Base-by-base conservation (phyloP, 2,797 vertebrate genomes). In the Tolypeutes matacus region DNA sequence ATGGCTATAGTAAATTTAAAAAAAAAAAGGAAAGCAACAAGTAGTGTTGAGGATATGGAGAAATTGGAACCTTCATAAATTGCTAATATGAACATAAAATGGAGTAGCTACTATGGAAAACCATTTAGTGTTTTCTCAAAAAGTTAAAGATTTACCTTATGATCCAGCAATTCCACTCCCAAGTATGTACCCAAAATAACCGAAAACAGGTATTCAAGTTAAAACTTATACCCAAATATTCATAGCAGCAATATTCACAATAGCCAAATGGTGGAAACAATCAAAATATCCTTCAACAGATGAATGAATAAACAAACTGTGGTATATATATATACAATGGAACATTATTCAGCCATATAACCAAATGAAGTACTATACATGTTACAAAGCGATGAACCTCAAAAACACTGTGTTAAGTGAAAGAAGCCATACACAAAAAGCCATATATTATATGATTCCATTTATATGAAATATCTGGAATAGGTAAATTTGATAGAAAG, bases 371-470 rank as follows among this genome's bases (percentile, higher is more conserved):
- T 56, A 85, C 3, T 76, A 29, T 70, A 56, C 5, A 77, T 8
- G 76, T 23, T 56, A 75, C 21, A 65, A 56, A 46, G 23, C 36
- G n/a, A 46, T 77, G 67, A 62, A 83, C 23, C 69, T 75, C 64
- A 84, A 84, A 91, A 84, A 42, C 27, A 39, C 5, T 75, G 75
- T 21, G 25, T 36, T 75, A 53, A 53, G 21, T 46, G 36, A 92
- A 92, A 82, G 67, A 85, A 92, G 49, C 15, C 36, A 92, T 39
- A 86, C 15, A 86, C 14, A 18, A 78, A 70, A 86, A 25, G 25
- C n/a, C 56, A 83, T 39, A 83, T 73, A 73, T 39, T 42, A 20
- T 73, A 53, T 64, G 42, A 73, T 83, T 77, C n/a, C 31, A 92
- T 25, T 78, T 51, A 23, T 3, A 14, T 58, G 36, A 92, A 31